These are phyloP conservation scores for Propithecus perrieri DNA, from an alignment of 2,797 vertebrate species.

Conservation along the genomic window DNA sequence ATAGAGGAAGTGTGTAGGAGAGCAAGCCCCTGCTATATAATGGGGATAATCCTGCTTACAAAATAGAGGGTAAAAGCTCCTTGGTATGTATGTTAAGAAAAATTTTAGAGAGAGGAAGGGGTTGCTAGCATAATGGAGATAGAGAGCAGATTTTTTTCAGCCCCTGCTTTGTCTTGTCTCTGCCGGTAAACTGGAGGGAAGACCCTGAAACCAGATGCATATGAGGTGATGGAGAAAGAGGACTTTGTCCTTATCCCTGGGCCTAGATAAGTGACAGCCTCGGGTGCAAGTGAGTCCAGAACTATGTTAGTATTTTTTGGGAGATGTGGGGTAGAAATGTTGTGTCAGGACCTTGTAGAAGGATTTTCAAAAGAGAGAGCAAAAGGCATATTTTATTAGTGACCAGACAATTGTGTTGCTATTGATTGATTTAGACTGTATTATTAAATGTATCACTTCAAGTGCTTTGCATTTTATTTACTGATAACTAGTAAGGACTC, in stretches of 20 bases:
- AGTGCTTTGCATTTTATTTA: background rate
- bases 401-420: background rate
- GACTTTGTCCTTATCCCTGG: background rate
- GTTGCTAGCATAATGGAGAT: background rate
- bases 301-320: background rate
- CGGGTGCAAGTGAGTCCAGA: background rate
- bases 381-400: slow-evolving; percentile 26
- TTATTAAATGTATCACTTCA: slow-evolving; percentile 14
- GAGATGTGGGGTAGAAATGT: background rate
- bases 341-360: background rate
- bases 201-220: background rate
- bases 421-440: background rate
- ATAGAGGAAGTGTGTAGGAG: background rate
- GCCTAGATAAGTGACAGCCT: background rate
- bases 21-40: background rate
- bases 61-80: background rate
- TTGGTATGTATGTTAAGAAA: slow-evolving; percentile 7
- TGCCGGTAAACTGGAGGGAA: slow-evolving; percentile 15
- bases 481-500: slow-evolving; percentile 39
- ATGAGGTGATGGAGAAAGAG: background rate
- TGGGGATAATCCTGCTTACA: slow-evolving; percentile 7
- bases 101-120: background rate
- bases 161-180: slow-evolving; percentile 22
- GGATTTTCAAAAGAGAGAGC: slow-evolving; percentile 19
- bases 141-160: background rate